Base-by-base conservation (phyloP, 2,797 vertebrate genomes). In the Siniperca scherzeri region DNA sequence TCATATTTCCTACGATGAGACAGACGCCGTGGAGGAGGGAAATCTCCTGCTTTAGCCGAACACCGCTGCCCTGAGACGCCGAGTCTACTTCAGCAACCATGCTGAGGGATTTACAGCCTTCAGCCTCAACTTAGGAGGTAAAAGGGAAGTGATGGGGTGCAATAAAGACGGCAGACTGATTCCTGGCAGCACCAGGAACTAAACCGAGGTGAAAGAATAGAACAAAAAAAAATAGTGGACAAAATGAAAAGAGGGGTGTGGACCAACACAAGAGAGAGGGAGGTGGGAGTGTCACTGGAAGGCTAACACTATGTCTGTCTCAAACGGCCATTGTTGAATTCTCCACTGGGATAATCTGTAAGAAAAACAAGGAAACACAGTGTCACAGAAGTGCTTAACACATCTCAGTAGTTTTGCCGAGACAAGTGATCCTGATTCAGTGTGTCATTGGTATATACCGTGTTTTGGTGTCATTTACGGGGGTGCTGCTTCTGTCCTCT, bases 1-100 rank as follows among this genome's bases (percentile, higher is more conserved):
- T 97, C 96, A 97, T 97, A 69, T 96, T 97, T 27, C 96, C 96
- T 64, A 97, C 96, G 0, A 97, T 96, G 62, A 97, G 94, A 72
- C 96, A 97, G 82, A 97, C 95, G 0, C 96, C 96, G 2, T 97
- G 96, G 8, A 97, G 93, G 56, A 97, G 93, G 3, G 96, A 96
- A 80, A 97, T 96, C 89, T 96, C 96, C 90, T 96, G 95, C 87
- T 96, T 96, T 68, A 97, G 91, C 64, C 92, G 91, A 70, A 97
- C n/a, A 4, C 83, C 79, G 4, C 93, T 91, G 59, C 52, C 81
- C 74, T 83, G 84, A 60, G 95, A 95, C 3, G 1, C 74, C 0
- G 87, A 2, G 79, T 96, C 95, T 0, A 1, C 80, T 8, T 92
- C 91, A 1, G 81, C 82, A 33, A 72, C 92, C 96, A 96, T 96